phyloP scores from a whole-genome alignment of 2,113 vertebrate genomes.

The Syngnathus typhle region DNA sequence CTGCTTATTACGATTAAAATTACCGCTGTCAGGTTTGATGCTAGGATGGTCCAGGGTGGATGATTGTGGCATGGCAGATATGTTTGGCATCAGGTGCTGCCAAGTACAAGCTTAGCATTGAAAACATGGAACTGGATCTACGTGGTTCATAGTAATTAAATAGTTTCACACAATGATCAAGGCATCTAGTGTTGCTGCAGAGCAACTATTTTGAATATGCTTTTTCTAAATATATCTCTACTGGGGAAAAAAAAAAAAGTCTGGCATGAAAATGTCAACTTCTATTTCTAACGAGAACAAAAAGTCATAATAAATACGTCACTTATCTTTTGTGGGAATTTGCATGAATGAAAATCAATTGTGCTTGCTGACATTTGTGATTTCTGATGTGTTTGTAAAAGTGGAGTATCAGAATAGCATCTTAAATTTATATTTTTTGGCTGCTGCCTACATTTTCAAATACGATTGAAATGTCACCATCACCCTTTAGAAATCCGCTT shows the following conservation, averaged over 20 bases:
- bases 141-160: not conserved
- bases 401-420: not conserved
- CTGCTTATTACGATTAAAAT: not conserved
- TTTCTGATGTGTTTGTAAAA: not conserved
- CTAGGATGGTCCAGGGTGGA: not conserved
- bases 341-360: not conserved
- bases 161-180: not conserved
- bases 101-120: not conserved
- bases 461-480: not conserved
- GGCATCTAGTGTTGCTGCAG: not conserved
- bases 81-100: not conserved
- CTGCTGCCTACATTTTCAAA: not conserved
- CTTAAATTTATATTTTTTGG: not conserved
- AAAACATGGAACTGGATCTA: too few species aligned
- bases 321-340: not conserved
- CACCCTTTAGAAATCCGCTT: too few species aligned
- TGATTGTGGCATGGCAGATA: not conserved
- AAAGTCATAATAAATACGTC: not conserved
- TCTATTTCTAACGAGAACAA: not conserved
- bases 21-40: not conserved
- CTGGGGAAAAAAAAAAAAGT: not conserved
- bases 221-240: too few species aligned
- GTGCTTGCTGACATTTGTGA: not conserved
- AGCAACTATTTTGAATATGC: not conserved
- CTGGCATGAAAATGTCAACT: not conserved